phyloP scores from a whole-genome alignment of 2,113 vertebrate species.

The Nymphicus hollandicus region DNA sequence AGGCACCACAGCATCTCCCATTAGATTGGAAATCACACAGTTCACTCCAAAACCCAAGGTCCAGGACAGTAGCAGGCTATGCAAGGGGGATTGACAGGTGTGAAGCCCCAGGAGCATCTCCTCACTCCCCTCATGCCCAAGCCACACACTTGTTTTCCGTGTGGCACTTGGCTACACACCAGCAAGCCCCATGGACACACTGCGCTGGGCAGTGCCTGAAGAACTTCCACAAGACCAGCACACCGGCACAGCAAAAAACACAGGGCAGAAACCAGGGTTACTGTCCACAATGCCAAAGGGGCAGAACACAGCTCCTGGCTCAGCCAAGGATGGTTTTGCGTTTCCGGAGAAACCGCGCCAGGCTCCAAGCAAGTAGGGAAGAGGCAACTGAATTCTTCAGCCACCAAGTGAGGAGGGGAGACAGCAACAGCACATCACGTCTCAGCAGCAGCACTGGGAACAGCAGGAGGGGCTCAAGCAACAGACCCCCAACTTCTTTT shows the following conservation, averaged over 20 bases:
- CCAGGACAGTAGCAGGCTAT: fast-evolving
- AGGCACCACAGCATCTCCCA: neutral
- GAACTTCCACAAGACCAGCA: neutral
- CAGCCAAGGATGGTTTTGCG: neutral
- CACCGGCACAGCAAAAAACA: neutral
- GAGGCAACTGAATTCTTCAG: neutral
- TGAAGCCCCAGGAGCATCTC: neutral
- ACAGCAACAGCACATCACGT: fast-evolving
- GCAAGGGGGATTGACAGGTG: fast-evolving
- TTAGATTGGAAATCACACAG: neutral
- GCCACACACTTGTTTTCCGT: fast-evolving
- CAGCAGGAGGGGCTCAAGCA: neutral
- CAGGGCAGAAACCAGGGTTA: neutral
- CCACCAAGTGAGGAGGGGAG: fast-evolving
- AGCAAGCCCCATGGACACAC: fast-evolving
- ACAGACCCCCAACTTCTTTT: neutral
- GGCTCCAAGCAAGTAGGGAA: fast-evolving
- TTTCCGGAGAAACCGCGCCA: neutral
- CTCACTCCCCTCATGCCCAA: neutral
- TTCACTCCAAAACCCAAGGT: neutral
- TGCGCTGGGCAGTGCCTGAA: fast-evolving
- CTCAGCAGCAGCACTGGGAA: neutral
- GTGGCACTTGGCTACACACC: fast-evolving
- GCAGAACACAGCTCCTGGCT: neutral
- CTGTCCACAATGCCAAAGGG: neutral